Base-by-base conservation (phyloP, 37 sponge, comb jelly and placozoan species). In the Oscarella lobularis region DNA sequence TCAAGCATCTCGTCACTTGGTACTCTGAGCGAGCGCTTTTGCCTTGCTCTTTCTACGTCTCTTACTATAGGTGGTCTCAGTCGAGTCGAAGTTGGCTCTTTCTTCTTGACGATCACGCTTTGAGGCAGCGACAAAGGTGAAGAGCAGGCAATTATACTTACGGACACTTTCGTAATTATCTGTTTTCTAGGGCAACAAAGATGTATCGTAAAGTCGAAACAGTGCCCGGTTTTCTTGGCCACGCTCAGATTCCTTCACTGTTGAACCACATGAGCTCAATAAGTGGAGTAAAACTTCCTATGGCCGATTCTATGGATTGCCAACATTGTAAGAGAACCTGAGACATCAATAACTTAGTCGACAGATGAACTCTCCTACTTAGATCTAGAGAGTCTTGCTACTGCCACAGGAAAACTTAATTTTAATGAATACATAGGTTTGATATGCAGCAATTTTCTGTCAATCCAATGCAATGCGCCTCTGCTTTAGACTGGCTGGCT, bases 11-110 rank as follows among this genome's bases (percentile, higher is more conserved):
- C 20, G 60, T 48, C 14, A 48, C 60, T 9, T 48, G 60, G 60
- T 48, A 48, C 20, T 9, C 9, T 20, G 60, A 20, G 9, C 9
- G 20, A 27, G 60, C 60, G 20, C 60, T 9, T 48, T 27, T 48
- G 60, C 14, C 20, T 48, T 27, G 60, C 20, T 27, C 60, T 9
- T 48, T 48, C 20, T 27, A 20, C 20, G 60, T 48, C 9, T 9
- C 14, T 48, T 48, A 20, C 31, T 68, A 20, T 14, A 68, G 71
- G 71, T 68, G 71, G 71, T 68, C 71, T 30, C 71, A 68, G 71
- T 5, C 71, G 31, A 29, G 4, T 5, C 6, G 71, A 5, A 4
- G 31, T 34, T 68, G 71, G 71, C 33, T 68, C 35, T 68, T 68
- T 35, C 31, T 68, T 34, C 31, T 68, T 5, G 71, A 68, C 31